Base-by-base conservation (phyloP, 2,888 invertebrate species). In the Tricholauxania praeusta region DNA sequence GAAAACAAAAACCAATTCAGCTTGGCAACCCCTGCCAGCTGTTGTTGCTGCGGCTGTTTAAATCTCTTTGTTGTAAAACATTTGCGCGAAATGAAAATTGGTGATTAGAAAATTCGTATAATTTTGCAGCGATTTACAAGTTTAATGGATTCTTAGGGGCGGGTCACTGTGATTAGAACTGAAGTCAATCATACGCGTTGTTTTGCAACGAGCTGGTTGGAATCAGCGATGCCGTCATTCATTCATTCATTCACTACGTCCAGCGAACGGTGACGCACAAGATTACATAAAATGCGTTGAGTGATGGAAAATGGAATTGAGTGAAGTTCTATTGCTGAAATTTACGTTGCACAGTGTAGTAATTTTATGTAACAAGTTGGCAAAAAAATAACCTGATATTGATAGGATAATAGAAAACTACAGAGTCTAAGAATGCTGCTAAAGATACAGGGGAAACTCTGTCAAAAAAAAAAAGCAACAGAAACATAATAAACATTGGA, bases 51-150 rank as follows among this genome's bases (percentile, higher is more conserved):
- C 28, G 28, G 28, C 28, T 39, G n/a, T 39, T 39, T 39, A 39
- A 39, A 39, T 39, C 39, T 10, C 39, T 39, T 10, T 6, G 10
- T 39, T 39, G 39, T 32, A 55, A 17, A 69, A 73, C 71, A 72
- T 72, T 73, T 67, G 74, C 72, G 78, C 74, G 76, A 78, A 78
- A 80, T 78, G 78, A 78, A 79, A 80, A 80, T 80, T 78, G 77
- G 77, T 80, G 79, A 80, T 79, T 79, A 80, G 79, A 80, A 80
- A 79, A 79, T 80, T 78, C 78, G 77, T 79, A 78, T 80, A 80
- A 80, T 80, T 80, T 79, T 66, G 73, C 74, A 72, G 73, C 74
- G 72, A 75, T 75, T 74, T 76, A 75, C 74, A 72, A 69, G 65
- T 76, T 76, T 74, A 75, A 76, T 76, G 76, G 76, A 74, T 76